Base-by-base conservation (phyloP, 2,888 invertebrate species). In the Heteropelma amictum region DNA sequence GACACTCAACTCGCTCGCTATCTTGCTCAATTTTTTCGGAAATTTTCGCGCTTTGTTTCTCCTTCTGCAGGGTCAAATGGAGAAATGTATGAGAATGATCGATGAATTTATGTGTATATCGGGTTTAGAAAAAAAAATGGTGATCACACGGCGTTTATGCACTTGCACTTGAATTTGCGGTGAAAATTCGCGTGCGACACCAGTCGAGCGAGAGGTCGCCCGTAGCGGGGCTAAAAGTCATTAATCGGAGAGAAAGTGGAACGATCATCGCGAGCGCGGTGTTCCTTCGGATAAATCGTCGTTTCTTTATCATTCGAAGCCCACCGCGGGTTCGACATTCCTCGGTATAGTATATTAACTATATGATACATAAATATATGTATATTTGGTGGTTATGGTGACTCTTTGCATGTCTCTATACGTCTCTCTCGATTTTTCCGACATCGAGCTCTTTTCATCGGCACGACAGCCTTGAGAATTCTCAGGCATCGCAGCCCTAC, bases 211-310 rank as follows among this genome's bases (percentile, higher is more conserved):
- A 49, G 21, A 70, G 72, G 63, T 21, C 26, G 54, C 49, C 47
- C 69, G 47, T 45, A 53, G 7, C 26, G 61, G 61, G 19, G 28
- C 38, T 10, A 38, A 40, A 45, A 58, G 40, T 65, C 68, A 78
- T 78, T 81, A 80, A 81, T 81, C 78, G 71, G 76, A 53, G 81
- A 80, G 81, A 81, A 81, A 81, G 81, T 81, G 76, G 81, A 79
- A 78, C 81, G 76, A 56, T 58, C 49, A 51, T 63, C 56, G 53
- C n/a, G n/a, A n/a, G 45, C 64, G 54, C 23, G 63, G 28, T 68
- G 58, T 28, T 60, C 51, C 51, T 19, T 10, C 61, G 63, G 63
- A 70, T 70, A 70, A 70, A 63, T 70, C 54, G 61, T 53, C 42
- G 53, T 35, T 70, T 45, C 61, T 21, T 26, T 35, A 14, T n/a